phyloP scores from a whole-genome alignment of 2,113 vertebrate genomes.

The Rousettus leschenaultii region DNA sequence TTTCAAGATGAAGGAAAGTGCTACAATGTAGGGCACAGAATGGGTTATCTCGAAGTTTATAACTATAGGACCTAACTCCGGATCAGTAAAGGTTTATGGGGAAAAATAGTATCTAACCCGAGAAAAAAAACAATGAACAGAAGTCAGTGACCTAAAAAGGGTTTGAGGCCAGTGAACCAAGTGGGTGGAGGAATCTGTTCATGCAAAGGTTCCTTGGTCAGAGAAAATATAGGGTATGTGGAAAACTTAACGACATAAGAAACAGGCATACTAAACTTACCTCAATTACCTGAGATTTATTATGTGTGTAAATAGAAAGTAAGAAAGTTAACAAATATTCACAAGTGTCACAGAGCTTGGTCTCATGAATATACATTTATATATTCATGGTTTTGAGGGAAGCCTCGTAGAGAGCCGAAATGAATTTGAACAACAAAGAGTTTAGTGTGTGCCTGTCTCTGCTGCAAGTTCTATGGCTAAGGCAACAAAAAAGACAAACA shows the following conservation, averaged over 20 bases:
- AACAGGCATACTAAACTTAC: background rate
- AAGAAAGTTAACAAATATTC: background rate
- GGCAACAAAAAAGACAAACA: background rate
- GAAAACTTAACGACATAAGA: background rate
- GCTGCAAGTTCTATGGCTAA: background rate
- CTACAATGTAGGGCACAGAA: rapidly evolving
- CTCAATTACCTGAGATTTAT: background rate
- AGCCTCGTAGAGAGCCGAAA: background rate
- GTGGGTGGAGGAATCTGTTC: background rate
- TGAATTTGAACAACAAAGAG: background rate
- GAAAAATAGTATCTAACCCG: background rate
- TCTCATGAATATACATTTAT: background rate
- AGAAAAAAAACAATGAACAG: background rate
- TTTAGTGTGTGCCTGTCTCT: background rate
- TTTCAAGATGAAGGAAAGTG: background rate
- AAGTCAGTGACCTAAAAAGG: background rate
- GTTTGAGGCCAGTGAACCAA: background rate
- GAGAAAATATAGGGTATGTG: background rate
- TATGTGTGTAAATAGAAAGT: background rate
- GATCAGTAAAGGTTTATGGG: background rate
- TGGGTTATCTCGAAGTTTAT: background rate
- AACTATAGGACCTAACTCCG: background rate
- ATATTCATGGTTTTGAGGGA: background rate
- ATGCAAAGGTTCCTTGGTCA: background rate
- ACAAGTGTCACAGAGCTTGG: background rate